phyloP scores from a whole-genome alignment of 1,140 invertebrate species.

The Metaphire vulgaris region DNA sequence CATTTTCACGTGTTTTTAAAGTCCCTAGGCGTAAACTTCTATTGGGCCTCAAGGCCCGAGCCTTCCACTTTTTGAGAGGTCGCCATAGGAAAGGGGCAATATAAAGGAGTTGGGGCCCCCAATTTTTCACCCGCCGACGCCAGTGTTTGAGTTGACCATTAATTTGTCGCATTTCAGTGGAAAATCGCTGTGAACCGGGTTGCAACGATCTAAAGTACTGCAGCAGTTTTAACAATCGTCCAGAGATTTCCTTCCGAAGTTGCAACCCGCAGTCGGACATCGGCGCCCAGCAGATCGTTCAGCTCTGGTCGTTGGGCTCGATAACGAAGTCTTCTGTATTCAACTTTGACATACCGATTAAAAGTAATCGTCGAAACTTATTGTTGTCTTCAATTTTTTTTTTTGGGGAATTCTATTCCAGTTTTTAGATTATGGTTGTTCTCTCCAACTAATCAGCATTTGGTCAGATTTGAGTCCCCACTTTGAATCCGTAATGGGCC shows the following conservation, averaged over 20 bases:
- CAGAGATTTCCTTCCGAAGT: conserved; percentile 69
- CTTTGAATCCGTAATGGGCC: background rate
- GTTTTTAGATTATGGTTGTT: background rate
- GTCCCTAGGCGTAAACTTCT: no score
- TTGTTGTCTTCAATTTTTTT: background rate
- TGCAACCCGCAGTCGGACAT: conserved; percentile 61
- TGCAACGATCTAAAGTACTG: conserved; percentile 72
- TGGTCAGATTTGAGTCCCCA: background rate
- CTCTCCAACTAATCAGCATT: background rate
- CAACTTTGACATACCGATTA: conserved; percentile 60
- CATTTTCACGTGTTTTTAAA: no score
- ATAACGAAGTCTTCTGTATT: conserved; percentile 60
- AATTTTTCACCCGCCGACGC: background rate
- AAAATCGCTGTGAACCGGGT: conserved; percentile 73
- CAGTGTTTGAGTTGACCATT: background rate
- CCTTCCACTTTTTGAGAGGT: background rate
- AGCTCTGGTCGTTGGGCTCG: conserved; percentile 55
- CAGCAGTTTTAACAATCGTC: conserved; percentile 70
- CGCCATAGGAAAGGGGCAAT: no score
- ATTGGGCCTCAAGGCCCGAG: no score
- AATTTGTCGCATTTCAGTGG: conserved; percentile 55
- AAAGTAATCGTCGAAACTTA: conserved; percentile 39
- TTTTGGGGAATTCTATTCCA: conserved; percentile 16
- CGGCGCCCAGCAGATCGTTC: conserved; percentile 60
- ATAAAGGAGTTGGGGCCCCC: background rate